Base-by-base conservation (phyloP, 2,113 vertebrate species). In the Rhinolophus sinicus region DNA sequence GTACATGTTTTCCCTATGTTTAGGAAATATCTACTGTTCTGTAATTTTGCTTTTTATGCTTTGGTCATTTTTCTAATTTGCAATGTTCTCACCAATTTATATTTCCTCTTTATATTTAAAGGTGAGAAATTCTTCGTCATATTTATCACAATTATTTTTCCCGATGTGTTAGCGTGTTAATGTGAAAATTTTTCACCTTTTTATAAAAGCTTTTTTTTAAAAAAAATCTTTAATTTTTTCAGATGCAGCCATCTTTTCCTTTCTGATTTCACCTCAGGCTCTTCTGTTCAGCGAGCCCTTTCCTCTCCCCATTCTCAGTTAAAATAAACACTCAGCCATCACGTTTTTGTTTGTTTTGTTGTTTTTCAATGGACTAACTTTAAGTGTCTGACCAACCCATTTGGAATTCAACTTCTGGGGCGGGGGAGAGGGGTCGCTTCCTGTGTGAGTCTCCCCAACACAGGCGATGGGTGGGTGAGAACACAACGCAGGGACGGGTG, bases 361-460 rank as follows among this genome's bases (percentile, higher is more conserved):
- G 28, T 15, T 28, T n/a, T 38, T 3, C 56, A 26, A 38, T 3
- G 52, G 52, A 9, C 24, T 30, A n/a, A 28, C 85, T 33, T 62
- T 8, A 14, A 12, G 21, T 4, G 54, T 33, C 12, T 72, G 22
- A 15, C 14, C 13, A 8, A 30, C 9, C 5, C 54, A 38, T 10
- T 3, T 64, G 33, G 28, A 30, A 7, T 30, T 47, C 65, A 21
- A 47, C 14, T 2, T 4, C 8, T 44, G 40, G 40, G 40, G 40
- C 40, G 40, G 40, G 0, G 26, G 15, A 0, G 0, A 26, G 15
- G 1, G n/a, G 50, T n/a, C 9, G 1, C 24, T 18, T 5, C 1
- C 52, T 38, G 8, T n/a, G 12, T 12, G 52, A 11, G 13, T n/a
- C 28, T 18, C 21, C 16, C 0, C 38, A 65, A 35, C 30, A 35